Evolutionary conservation across 2,888 invertebrate species (phyloP).

Genomic region (Melipona beecheii): DNA sequence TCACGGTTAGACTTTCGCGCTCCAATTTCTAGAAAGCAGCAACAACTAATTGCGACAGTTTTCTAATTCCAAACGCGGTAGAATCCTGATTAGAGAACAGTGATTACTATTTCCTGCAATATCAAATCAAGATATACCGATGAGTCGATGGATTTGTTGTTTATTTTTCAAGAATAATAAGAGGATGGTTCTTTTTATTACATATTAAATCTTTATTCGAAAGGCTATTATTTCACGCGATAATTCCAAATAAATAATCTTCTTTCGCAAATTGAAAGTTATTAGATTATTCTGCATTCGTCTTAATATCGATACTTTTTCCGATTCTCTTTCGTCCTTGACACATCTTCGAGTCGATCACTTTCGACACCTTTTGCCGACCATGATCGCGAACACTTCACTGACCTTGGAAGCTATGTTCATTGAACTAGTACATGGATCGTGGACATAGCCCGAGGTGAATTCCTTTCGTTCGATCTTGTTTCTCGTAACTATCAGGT

Average conservation of each 20-base stretch:
- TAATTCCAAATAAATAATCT: not conserved
- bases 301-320: not conserved
- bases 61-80: not conserved
- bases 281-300: not conserved
- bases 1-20: not conserved
- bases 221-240: not conserved
- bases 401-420: slow-evolving; percentile 55
- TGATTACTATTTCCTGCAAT: not conserved
- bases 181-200: not conserved
- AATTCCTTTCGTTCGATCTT: slow-evolving; percentile 56
- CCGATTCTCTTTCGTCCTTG: not conserved
- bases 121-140: not conserved
- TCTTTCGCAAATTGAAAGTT: not conserved
- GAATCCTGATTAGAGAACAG: not conserved
- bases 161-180: not conserved
- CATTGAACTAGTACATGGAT: slow-evolving; percentile 35
- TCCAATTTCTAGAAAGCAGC: not conserved
- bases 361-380: slow-evolving; percentile 46
- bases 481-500: slow-evolving; percentile 34
- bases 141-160: rapidly evolving
- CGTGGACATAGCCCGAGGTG: slow-evolving; percentile 41
- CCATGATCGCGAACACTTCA: slow-evolving; percentile 55
- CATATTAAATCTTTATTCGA: not conserved
- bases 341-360: not conserved
- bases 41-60: not conserved